Conservation (phyloP, 2,113 vertebrate species). For the Solea senegalensis region DNA sequence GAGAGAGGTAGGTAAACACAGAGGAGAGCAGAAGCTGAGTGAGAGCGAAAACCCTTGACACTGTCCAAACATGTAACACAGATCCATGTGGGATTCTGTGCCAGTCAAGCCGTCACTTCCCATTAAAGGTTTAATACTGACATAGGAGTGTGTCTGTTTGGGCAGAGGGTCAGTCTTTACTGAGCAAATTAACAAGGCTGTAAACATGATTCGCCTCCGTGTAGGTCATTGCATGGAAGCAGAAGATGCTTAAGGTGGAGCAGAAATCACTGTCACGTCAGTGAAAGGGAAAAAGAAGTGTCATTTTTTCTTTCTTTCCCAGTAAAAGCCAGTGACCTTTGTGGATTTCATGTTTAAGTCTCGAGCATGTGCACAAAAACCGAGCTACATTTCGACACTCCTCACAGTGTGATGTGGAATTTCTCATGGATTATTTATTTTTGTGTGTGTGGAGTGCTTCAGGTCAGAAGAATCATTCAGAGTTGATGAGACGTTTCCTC, state of each 20-base stretch:
- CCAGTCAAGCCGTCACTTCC: slow-evolving; percentile 14
- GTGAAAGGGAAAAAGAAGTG: no score
- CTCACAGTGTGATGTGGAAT: slow-evolving; percentile 70
- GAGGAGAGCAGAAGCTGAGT: background rate
- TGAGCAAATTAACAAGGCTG: slow-evolving; percentile 22
- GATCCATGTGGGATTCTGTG: slow-evolving; percentile 10
- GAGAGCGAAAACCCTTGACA: background rate
- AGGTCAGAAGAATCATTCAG: slow-evolving; percentile 36
- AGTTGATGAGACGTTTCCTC: slow-evolving; percentile 47
- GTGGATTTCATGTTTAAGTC: slow-evolving; percentile 7
- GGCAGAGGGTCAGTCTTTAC: slow-evolving; percentile 20
- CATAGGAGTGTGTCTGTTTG: slow-evolving; percentile 15
- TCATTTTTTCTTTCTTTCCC: background rate
- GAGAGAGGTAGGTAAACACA: slow-evolving; percentile 88
- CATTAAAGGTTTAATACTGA: slow-evolving; percentile 21
- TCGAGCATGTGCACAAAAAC: slow-evolving; percentile 23
- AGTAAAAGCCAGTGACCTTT: slow-evolving; percentile 1
- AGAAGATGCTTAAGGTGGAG: no score
- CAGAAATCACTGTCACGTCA: no score
- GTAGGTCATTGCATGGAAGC: slow-evolving; percentile 4
- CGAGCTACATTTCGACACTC: slow-evolving; percentile 42
- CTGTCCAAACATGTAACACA: slow-evolving; percentile 5
- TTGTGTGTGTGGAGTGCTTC: background rate
- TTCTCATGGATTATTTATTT: slow-evolving; percentile 63
- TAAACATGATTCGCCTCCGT: slow-evolving; percentile 15